These are phyloP conservation scores for Toxotes lorentzi DNA, from an alignment of 2,797 vertebrate species.

Conservation along the genomic window DNA sequence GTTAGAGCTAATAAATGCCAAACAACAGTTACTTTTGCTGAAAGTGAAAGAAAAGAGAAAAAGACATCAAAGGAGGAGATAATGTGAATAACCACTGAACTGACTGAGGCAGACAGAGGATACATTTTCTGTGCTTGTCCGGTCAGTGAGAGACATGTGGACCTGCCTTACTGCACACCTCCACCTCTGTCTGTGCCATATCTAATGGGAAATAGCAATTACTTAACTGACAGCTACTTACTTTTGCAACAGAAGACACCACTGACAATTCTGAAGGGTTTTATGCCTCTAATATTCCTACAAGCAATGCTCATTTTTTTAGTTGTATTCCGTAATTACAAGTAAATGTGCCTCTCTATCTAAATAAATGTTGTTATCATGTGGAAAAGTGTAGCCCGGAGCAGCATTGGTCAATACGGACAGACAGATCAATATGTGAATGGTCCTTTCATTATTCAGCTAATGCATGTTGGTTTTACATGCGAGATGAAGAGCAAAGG, in stretches of 20 bases:
- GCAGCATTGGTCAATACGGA: slow-evolving; percentile 74
- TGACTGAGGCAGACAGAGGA: too few species aligned
- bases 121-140: too few species aligned
- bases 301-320: slow-evolving; percentile 57
- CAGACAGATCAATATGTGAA: slow-evolving; percentile 84
- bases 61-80: too few species aligned
- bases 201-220: background rate
- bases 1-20: too few species aligned
- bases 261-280: slow-evolving; percentile 29
- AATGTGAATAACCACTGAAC: too few species aligned
- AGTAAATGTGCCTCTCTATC: slow-evolving; percentile 69
- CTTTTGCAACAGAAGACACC: slow-evolving; percentile 25
- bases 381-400: slow-evolving; percentile 70
- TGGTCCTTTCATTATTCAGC: slow-evolving; percentile 80
- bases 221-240: background rate
- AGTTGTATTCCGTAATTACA: slow-evolving; percentile 63
- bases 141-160: background rate
- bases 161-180: background rate
- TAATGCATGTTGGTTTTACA: slow-evolving; percentile 77
- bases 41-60: too few species aligned
- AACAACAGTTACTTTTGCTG: too few species aligned
- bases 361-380: slow-evolving; percentile 73
- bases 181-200: background rate
- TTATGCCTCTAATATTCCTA: slow-evolving; percentile 54
- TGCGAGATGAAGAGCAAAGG: slow-evolving; percentile 44